These are phyloP conservation scores for Forficula auricularia DNA, from an alignment of 1,140 invertebrate genomes.

Conservation along the genomic window DNA sequence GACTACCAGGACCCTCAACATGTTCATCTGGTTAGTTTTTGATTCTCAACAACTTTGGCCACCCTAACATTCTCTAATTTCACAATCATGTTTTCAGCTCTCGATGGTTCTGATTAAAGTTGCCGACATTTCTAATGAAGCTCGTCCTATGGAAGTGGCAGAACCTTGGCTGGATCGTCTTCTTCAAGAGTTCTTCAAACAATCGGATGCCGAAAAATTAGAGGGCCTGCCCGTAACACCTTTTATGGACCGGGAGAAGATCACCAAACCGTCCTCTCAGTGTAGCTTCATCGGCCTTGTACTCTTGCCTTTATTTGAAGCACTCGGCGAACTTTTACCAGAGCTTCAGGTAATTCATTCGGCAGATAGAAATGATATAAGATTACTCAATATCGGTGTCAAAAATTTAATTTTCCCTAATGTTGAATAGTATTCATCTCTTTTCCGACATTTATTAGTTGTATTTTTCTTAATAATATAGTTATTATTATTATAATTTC, in stretches of 20 bases:
- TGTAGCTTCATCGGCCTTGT: slow-evolving; percentile 74
- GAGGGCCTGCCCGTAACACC: slow-evolving; percentile 71
- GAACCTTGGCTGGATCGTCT: slow-evolving; percentile 71
- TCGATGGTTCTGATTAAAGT: slow-evolving; percentile 76
- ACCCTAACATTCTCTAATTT: no score
- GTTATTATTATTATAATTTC: neutral
- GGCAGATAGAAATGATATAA: slow-evolving; percentile 1
- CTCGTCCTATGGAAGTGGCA: slow-evolving; percentile 64
- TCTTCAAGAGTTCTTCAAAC: slow-evolving; percentile 60
- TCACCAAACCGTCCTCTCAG: slow-evolving; percentile 70
- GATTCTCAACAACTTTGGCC: neutral
- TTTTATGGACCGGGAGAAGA: slow-evolving; percentile 81
- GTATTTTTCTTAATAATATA: neutral
- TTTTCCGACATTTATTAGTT: neutral
- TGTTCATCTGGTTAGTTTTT: slow-evolving; percentile 51
- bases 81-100: slow-evolving; percentile 40
- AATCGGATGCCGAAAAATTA: slow-evolving; percentile 68
- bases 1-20: slow-evolving; percentile 58
- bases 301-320: slow-evolving; percentile 60
- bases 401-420: neutral
- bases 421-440: neutral
- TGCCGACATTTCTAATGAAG: slow-evolving; percentile 75
- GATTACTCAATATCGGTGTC: neutral
- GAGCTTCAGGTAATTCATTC: slow-evolving; percentile 49
- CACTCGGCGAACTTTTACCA: slow-evolving; percentile 48